Percentiles rank a stretch among this genome's conserved stretches.
phyloP scores from a whole-genome alignment of 37 sponge, comb jelly and placozoan genomes.

The Aplysina aerophoba region DNA sequence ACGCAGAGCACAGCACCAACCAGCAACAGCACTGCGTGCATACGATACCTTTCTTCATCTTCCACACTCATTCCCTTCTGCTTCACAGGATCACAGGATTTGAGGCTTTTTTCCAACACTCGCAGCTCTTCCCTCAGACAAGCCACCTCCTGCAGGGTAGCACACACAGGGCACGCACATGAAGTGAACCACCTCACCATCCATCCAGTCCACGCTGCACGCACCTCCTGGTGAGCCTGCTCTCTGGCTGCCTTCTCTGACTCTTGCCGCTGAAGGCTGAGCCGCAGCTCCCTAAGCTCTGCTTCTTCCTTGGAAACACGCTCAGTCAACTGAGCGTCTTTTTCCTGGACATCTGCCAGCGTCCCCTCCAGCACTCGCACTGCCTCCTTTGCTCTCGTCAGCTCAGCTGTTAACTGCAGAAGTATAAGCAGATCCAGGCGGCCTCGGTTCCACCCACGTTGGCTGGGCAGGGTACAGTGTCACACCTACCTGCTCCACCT shows the following conservation, averaged over 20 bases:
- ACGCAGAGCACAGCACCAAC: too few species aligned
- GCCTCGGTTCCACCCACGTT: not conserved
- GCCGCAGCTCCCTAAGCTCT: not conserved
- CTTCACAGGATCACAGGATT: too few species aligned
- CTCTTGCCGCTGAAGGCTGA: not conserved
- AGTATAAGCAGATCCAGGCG: too few species aligned
- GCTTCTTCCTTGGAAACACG: not conserved
- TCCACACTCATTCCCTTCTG: too few species aligned
- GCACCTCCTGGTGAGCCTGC: constrained; percentile 4
- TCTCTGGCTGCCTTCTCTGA: not conserved
- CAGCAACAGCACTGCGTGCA: too few species aligned
- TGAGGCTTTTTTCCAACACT: too few species aligned
- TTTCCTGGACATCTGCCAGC: not conserved
- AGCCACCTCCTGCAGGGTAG: too few species aligned
- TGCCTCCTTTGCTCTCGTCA: not conserved
- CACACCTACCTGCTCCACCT: constrained; percentile 3
- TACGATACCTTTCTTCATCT: too few species aligned
- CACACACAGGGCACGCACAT: too few species aligned
- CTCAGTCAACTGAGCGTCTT: not conserved
- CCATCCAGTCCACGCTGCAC: not conserved
- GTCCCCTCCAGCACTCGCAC: not conserved
- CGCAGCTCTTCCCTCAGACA: too few species aligned
- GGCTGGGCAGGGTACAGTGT: not conserved
- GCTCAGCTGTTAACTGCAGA: too few species aligned
- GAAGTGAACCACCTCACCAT: too few species aligned